These are phyloP conservation scores for Melangyna quadrimaculata DNA, from an alignment of 2,888 invertebrate genomes.

Conservation along the genomic window DNA sequence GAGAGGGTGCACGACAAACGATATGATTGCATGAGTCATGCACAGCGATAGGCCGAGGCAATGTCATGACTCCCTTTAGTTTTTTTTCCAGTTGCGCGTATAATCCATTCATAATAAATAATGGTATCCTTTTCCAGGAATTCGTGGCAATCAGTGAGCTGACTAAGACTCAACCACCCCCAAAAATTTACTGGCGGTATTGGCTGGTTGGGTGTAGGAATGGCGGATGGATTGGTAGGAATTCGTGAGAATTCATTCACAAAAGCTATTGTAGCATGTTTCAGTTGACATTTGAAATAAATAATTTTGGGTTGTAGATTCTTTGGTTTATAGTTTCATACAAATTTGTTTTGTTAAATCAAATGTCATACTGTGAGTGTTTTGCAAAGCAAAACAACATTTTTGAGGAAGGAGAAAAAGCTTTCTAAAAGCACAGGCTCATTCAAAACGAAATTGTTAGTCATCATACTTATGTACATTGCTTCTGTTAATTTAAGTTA, in stretches of 20 bases:
- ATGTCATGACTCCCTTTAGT: neutral
- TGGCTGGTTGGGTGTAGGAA: too few relatives aligned
- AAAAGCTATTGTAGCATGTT: conserved; percentile 37
- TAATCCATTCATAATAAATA: conserved; percentile 69
- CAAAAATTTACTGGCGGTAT: neutral
- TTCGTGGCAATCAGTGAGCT: conserved; percentile 58
- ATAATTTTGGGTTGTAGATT: conserved; percentile 7
- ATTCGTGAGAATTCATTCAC: conserved; percentile 54
- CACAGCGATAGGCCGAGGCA: conserved; percentile 32
- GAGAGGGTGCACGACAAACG: conserved; percentile 23
- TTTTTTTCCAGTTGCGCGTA: conserved; percentile 27
- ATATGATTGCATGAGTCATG: conserved; percentile 52
- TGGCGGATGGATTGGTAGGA: conserved; percentile 1
- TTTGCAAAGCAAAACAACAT: neutral
- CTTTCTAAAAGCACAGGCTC: conserved; percentile 28
- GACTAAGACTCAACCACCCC: conserved; percentile 53
- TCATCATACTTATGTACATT: neutral
- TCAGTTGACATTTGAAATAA: conserved; percentile 33
- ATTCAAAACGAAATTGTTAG: neutral
- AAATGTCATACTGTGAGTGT: conserved; percentile 5
- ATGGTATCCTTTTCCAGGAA: conserved; percentile 69
- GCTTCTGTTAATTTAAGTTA: neutral
- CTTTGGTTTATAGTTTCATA: neutral
- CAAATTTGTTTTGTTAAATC: neutral
- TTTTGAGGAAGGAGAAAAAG: conserved; percentile 6